Evolutionary conservation across 2,888 invertebrate genomes (phyloP).

Genomic region (Sclerodermus sp.): DNA sequence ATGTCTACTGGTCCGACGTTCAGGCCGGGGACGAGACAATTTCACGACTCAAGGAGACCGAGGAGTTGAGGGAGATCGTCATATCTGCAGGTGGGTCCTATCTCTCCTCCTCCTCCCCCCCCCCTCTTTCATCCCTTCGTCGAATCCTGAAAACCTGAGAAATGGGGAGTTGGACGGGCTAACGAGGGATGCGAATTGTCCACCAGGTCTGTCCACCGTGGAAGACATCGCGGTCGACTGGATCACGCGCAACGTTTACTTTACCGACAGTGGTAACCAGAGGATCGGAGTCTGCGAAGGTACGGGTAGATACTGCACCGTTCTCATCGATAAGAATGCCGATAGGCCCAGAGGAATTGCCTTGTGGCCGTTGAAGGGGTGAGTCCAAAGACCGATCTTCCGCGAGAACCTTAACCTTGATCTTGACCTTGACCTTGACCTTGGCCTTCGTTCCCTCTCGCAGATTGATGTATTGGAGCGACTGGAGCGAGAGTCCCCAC

Average conservation of each 20-base stretch:
- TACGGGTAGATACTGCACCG: slow-evolving; percentile 69
- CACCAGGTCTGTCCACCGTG: slow-evolving; percentile 71
- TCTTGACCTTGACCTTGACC: too few relatives aligned
- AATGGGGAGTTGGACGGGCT: too few relatives aligned
- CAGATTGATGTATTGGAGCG: slow-evolving; percentile 89
- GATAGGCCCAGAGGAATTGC: slow-evolving; percentile 72
- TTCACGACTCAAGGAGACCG: slow-evolving; percentile 64
- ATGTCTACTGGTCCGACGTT: slow-evolving; percentile 79
- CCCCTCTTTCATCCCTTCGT: too few relatives aligned
- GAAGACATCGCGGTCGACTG: slow-evolving; percentile 79
- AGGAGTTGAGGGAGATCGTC: slow-evolving; percentile 64
- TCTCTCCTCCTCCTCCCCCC: too few relatives aligned
- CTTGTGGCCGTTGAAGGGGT: slow-evolving; percentile 71
- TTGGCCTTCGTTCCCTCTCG: too few relatives aligned
- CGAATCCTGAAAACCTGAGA: background rate
- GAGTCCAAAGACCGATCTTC: too few relatives aligned
- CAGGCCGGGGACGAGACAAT: slow-evolving; percentile 72
- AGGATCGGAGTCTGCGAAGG: slow-evolving; percentile 74
- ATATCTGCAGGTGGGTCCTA: slow-evolving; percentile 57
- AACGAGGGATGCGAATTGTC: too few relatives aligned
- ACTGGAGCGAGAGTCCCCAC: slow-evolving; percentile 75
- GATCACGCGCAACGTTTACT: slow-evolving; percentile 79
- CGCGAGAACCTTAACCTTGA: too few relatives aligned
- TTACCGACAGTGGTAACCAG: slow-evolving; percentile 72
- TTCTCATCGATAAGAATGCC: slow-evolving; percentile 65